A percentile compares a stretch with the other conserved stretches of the same genome.
Conservation (phyloP, 2,888 invertebrate genomes). For the Frankliniella intonsa region DNA sequence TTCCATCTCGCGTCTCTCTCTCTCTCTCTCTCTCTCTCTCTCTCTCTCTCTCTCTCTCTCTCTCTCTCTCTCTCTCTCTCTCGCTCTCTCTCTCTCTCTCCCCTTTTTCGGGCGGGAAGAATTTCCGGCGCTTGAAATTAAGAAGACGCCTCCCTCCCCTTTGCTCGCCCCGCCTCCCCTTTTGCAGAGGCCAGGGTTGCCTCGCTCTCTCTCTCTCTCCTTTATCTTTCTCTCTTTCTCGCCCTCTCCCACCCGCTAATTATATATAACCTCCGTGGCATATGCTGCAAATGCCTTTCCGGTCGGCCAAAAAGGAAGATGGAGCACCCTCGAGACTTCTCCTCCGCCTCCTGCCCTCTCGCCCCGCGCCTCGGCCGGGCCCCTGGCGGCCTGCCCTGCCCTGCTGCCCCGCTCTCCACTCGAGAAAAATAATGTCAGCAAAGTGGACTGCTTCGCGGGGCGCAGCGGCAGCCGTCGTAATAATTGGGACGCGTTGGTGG, state of each 20-base stretch:
- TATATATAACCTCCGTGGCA: slow-evolving; percentile 17
- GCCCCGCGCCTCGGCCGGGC: background rate
- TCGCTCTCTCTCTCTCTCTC: too few relatives aligned
- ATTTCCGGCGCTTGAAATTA: background rate
- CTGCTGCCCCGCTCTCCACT: background rate
- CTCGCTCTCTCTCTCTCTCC: too few relatives aligned
- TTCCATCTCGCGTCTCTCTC: too few relatives aligned
- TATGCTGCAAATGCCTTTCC: slow-evolving; percentile 9
- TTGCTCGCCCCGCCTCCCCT: background rate
- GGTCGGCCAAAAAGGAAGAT: background rate
- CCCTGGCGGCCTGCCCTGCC: background rate
- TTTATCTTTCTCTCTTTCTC: background rate
- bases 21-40: too few relatives aligned
- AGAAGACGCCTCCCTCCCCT: background rate
- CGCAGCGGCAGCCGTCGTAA: too few relatives aligned
- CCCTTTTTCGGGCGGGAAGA: background rate
- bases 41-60: too few relatives aligned
- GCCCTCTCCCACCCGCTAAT: background rate
- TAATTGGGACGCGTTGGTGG: too few relatives aligned
- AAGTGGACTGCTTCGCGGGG: too few relatives aligned
- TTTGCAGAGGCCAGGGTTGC: background rate
- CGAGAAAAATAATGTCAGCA: too few relatives aligned
- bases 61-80: too few relatives aligned
- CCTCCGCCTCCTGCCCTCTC: background rate
- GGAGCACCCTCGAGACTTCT: background rate